Conservation (phyloP, 2,888 invertebrate species). For the Thymelicus sylvestris region DNA sequence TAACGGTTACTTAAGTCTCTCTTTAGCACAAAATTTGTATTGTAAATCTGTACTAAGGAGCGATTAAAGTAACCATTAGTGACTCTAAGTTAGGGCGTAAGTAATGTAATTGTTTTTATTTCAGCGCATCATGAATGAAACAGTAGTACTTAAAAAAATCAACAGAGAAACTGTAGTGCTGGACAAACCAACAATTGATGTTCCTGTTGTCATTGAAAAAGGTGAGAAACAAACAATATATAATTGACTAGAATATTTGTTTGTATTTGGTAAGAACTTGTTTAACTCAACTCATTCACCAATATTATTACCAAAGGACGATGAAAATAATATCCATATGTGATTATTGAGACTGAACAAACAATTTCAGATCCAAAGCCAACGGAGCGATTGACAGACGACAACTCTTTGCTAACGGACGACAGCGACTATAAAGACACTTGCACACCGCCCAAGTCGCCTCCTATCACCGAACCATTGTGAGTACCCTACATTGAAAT, state of each 20-base stretch:
- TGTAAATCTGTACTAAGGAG: no score
- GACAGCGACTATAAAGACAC: conserved; percentile 52
- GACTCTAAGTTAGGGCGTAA: background rate
- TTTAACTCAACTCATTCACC: no score
- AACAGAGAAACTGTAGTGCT: conserved; percentile 55
- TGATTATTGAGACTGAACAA: no score
- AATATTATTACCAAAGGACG: no score
- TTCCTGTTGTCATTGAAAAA: conserved; percentile 69
- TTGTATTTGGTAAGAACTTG: no score
- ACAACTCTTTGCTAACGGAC: conserved; percentile 69
- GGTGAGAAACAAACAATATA: conserved; percentile 48
- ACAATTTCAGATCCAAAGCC: conserved; percentile 47
- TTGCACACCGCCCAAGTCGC: conserved; percentile 55
- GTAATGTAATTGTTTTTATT: conserved; percentile 9
- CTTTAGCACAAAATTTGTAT: no score
- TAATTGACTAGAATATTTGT: no score
- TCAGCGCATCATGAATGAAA: conserved; percentile 66
- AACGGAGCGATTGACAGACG: conserved; percentile 57
- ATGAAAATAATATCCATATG: no score
- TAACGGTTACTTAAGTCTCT: no score
- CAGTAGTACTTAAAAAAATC: conserved; percentile 59
- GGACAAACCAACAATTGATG: conserved; percentile 61
- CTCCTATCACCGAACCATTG: conserved; percentile 56
- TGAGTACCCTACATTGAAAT: conserved; percentile 49
- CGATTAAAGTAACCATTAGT: no score